These are phyloP conservation scores for Tetramorium parvispinum DNA, from an alignment of 1,140 invertebrate genomes.

Conservation along the genomic window DNA sequence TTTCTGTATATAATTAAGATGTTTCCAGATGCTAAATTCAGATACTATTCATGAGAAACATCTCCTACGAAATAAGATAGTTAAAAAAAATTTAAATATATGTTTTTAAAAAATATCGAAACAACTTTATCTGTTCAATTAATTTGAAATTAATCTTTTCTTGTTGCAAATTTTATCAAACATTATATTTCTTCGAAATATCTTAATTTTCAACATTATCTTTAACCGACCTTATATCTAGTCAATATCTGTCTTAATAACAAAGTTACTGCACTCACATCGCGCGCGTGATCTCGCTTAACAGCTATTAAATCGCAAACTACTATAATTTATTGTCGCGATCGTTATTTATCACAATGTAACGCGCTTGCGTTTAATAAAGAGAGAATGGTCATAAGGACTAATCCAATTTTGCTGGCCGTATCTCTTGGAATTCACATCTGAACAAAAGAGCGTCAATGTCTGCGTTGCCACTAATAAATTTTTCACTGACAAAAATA, in stretches of 20 bases:
- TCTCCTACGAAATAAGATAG: too few relatives aligned
- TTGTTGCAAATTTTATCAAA: neutral
- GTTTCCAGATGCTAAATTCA: too few relatives aligned
- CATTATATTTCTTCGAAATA: neutral
- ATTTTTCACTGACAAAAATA: neutral
- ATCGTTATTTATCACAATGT: conserved; percentile 17
- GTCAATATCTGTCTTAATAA: neutral
- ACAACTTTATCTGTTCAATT: neutral
- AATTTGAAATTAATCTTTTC: neutral
- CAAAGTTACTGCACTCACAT: neutral
- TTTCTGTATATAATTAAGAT: too few relatives aligned
- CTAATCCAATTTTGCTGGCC: neutral
- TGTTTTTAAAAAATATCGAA: neutral
- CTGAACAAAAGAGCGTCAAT: neutral
- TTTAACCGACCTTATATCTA: neutral
- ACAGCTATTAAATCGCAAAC: conserved; percentile 27
- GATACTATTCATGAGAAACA: too few relatives aligned
- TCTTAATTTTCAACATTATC: conserved; percentile 20
- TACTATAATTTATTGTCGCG: neutral
- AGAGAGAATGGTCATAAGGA: neutral
- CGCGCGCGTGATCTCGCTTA: neutral
- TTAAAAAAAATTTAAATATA: neutral
- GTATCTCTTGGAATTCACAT: neutral
- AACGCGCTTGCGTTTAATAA: conserved; percentile 20
- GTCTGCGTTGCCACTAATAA: neutral